Conservation (phyloP, 1,140 invertebrate species). For the Bursaphelenchus mucronatus region DNA sequence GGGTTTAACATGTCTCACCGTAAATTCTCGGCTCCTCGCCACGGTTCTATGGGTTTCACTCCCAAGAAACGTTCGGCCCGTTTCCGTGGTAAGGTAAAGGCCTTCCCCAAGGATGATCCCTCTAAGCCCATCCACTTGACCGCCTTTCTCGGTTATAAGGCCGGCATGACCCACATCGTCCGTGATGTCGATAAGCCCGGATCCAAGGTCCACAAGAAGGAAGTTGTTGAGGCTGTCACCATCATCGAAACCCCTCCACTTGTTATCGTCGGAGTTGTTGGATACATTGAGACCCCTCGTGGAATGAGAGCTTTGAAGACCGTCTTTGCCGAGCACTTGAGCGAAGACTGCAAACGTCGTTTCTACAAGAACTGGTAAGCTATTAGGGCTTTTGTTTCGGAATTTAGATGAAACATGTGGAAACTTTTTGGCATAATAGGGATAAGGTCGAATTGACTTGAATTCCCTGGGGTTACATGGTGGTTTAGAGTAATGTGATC, state of each 20-base stretch:
- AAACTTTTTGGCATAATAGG: not conserved
- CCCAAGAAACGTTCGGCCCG: constrained; percentile 91
- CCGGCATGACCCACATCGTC: constrained; percentile 99
- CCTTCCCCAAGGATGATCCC: constrained; percentile 97
- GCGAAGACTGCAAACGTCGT: constrained; percentile 91
- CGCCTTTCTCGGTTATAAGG: constrained; percentile 95
- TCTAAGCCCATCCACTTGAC: constrained; percentile 94
- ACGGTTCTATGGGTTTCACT: constrained; percentile 99
- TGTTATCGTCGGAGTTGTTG: constrained; percentile 92
- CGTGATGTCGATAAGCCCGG: constrained; percentile 97
- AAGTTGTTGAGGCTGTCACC: constrained; percentile 97
- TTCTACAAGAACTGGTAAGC: constrained; percentile 99
- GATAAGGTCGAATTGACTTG: too few species aligned
- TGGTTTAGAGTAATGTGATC: too few species aligned
- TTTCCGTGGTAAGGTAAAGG: constrained; percentile 97
- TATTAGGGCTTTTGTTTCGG: constrained; percentile 23
- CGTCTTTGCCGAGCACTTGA: constrained; percentile 96
- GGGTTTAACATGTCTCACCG: constrained; percentile 80
- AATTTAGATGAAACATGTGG: too few species aligned
- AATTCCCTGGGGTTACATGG: too few species aligned
- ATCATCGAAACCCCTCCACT: constrained; percentile 97
- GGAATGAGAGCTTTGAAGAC: constrained; percentile 88
- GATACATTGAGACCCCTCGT: constrained; percentile 96
- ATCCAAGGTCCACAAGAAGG: constrained; percentile 97
- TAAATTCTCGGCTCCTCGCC: constrained; percentile 97